Evolutionary conservation across 2,888 invertebrate genomes (phyloP), one percentile per base, ranked within the genome.

Genomic region (Brachycybe producta): DNA sequence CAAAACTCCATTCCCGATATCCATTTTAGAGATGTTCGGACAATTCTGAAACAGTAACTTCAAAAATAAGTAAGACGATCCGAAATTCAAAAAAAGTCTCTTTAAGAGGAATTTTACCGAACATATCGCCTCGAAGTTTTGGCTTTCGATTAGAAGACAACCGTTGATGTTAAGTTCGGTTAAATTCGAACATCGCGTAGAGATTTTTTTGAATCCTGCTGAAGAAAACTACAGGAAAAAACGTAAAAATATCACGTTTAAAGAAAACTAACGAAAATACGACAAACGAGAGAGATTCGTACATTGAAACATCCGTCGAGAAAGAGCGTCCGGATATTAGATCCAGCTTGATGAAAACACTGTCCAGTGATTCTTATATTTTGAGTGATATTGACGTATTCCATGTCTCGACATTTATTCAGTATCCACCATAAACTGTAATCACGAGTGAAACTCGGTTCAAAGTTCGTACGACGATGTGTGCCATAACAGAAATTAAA

Each of bases 371-470:
- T 21, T 21, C 45, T 17, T 1, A 21, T 23, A 34, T 34, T 45
- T 21, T 8, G 8, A 17, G 32, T n/a, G 7, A 45, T 34, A 21
- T 45, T 34, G 4, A 45, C 8, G 17, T 15, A 26, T 1, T 32
- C 34, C 8, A 45, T 7, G 21, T 45, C 28, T 5, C 19, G 2
- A 23, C 21, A 19, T 21, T 35, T 7, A n/a, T 35, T 34, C 21
- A 45, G 35, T 4, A 45, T 21, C 45, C 45, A 45, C 45, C 45
- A 45, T 5, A 45, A 5, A 21, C 45, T 45, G 28, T 27, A 8
- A 27, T 36, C 17, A 21, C 5, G 21, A 40, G 24, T 19, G 21
- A 36, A 36, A 40, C 19, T 8, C 38, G 8, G 40, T 13, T 17
- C 11, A 3, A 23, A 2, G 8, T n/a, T n/a, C n/a, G n/a, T n/a